Evolutionary conservation across 1,140 invertebrate species (phyloP), one percentile per base, ranked within the genome.

Genomic region (Drosophila lacertosa): DNA sequence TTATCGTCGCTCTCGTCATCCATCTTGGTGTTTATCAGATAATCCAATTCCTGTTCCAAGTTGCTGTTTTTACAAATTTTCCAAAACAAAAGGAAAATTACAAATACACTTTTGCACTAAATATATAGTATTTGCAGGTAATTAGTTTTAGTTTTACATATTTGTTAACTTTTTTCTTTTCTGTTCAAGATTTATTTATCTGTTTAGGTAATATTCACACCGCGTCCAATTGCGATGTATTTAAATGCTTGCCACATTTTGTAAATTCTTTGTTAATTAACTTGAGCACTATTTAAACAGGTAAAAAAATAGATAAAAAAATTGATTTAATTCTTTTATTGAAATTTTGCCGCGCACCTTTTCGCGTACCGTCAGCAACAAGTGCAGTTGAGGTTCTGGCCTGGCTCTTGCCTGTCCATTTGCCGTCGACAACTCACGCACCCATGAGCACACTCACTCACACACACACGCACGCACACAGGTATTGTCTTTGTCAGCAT

Each of bases 1-100:
- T 94, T 94, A 73, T 95, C 94, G 78, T 95, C 94, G 64, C 92
- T 93, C 64, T 94, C 94, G 84, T 95, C 94, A 70, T 95, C 94
- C 92, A 94, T 94, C 42, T 88, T 90, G 11, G 73, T 48, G 42
- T 77, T 53, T 75, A 53, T 69, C 55, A 69, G 65, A 39, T 81
- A 90, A 78, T 90, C 84, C 89, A 75, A 70, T 62, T 90, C 84
- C 89, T 74, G 70, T 62, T 53, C 50, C 20, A 69, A 51, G 5
- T 45, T 63, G 50, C 5, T 50, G 63, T 13, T 33, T 37, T 10
- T 13, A 9, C 11, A 44, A 44, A 48, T 16, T 48, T 65, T 47
- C 44, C 37, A 51, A 48, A 37, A 55, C 18, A 45, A 22, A 51
- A 40, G 48, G 40, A 57, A 53, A 33, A 35, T 10, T 22, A 32